Percentiles rank a stretch among this genome's conserved stretches.
Evolutionary conservation across 2,113 vertebrate genomes (phyloP).

Genomic region (Grantiella picta): DNA sequence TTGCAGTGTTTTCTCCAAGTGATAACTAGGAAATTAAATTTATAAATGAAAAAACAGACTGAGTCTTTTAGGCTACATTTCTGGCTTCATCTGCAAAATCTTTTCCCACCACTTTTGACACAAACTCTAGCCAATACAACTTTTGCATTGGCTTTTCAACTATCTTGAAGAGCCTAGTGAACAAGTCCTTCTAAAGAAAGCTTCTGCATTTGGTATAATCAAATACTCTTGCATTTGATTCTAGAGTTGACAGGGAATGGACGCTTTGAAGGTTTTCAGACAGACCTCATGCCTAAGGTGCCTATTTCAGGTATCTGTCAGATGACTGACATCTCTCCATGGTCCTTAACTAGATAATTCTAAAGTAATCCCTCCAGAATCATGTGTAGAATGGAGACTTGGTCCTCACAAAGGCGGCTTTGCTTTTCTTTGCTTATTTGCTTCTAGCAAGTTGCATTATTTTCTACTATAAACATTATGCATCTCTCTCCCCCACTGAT

Average conservation of each 20-base stretch:
- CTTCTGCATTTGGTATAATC: not conserved
- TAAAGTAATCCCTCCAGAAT: not conserved
- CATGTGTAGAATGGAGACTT: not conserved
- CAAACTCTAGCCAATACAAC: not conserved
- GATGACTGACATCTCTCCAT: fast-evolving
- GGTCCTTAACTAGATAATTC: not conserved
- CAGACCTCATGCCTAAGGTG: not conserved
- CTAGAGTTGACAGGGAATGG: not conserved
- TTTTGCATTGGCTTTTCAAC: not conserved
- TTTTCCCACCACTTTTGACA: not conserved
- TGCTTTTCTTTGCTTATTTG: not conserved
- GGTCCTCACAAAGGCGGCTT: not conserved
- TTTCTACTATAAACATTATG: not conserved
- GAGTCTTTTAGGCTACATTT: not conserved
- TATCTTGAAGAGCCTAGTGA: not conserved
- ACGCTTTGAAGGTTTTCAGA: not conserved
- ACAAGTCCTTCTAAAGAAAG: not conserved
- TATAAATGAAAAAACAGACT: not conserved
- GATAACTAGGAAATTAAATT: not conserved
- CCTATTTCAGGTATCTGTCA: not conserved
- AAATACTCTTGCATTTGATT: not conserved
- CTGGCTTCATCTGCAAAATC: not conserved
- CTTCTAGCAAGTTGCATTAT: not conserved
- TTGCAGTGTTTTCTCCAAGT: conserved; percentile 46
- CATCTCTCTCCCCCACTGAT: not conserved